phyloP scores from a whole-genome alignment of 1,140 invertebrate species.

The Orchestia grillus region DNA sequence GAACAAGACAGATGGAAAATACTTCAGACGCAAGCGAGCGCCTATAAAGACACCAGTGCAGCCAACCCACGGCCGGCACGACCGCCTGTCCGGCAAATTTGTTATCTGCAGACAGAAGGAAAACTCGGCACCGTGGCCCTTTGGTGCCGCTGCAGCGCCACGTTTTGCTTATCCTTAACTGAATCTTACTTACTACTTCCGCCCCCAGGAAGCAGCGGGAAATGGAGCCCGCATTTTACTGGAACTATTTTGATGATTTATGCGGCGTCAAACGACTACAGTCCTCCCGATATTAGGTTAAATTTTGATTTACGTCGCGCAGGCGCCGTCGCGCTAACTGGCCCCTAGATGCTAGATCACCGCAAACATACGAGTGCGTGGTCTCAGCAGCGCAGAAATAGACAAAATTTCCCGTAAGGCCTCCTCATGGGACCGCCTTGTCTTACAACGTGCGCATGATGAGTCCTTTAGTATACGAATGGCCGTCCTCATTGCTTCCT shows the following conservation, averaged over 20 bases:
- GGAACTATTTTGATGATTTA: conserved; percentile 20
- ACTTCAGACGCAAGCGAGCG: background rate
- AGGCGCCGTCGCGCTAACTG: background rate
- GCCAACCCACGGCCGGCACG: background rate
- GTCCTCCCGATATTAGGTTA: background rate
- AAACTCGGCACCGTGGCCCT: background rate
- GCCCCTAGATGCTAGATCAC: background rate
- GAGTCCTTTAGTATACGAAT: background rate
- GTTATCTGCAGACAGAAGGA: background rate
- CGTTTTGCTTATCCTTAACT: conserved; percentile 19
- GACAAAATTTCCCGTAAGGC: background rate
- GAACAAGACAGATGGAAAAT: background rate
- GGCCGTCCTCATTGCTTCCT: background rate
- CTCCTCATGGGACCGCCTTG: background rate
- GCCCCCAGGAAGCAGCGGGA: background rate
- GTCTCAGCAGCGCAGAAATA: background rate
- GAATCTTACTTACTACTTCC: conserved; percentile 54
- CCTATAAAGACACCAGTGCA: background rate
- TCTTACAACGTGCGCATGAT: background rate
- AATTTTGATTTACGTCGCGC: background rate
- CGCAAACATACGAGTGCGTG: background rate
- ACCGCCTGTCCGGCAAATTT: background rate
- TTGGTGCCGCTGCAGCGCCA: background rate
- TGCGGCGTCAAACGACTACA: background rate
- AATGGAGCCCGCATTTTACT: conserved; percentile 16